A percentile compares a stretch with the other conserved stretches of the same genome.
Evolutionary conservation across 2,888 invertebrate genomes (phyloP).

Genomic region (Copidosoma aretas): DNA sequence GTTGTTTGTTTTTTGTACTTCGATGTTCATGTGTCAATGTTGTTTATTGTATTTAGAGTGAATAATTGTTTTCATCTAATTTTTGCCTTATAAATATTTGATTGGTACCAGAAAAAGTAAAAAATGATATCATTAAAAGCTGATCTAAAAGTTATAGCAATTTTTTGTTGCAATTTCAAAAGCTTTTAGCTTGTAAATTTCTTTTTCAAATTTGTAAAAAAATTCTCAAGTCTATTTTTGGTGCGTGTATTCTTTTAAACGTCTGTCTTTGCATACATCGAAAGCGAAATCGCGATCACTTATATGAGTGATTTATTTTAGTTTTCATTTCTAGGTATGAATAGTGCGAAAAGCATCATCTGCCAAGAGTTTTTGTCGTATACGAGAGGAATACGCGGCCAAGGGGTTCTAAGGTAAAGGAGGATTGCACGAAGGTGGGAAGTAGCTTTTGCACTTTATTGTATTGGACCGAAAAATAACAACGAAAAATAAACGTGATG

Average conservation of each 20-base stretch:
- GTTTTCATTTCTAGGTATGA: constrained; percentile 4
- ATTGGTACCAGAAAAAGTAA: constrained; percentile 37
- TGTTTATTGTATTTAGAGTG: constrained; percentile 4
- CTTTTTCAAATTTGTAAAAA: not conserved
- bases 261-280: constrained; percentile 18
- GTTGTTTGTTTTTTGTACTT: constrained; percentile 18
- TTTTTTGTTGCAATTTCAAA: not conserved
- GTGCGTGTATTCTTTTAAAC: not conserved
- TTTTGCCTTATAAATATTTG: constrained; percentile 14
- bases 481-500: constrained; percentile 51
- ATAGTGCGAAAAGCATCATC: constrained; percentile 30
- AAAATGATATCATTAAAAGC: constrained; percentile 19
- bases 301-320: constrained; percentile 5
- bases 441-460: constrained; percentile 6
- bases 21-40: constrained; percentile 19
- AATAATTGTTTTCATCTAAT: constrained; percentile 15
- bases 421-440: not conserved
- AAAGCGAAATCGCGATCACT: constrained; percentile 13
- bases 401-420: not conserved
- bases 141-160: constrained; percentile 5
- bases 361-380: constrained; percentile 5
- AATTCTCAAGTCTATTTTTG: not conserved
- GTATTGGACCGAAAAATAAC: constrained; percentile 40
- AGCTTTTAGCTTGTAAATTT: constrained; percentile 6
- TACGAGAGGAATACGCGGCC: not conserved